Conservation (phyloP, 2,888 invertebrate genomes). For the Cepaea hortensis region DNA sequence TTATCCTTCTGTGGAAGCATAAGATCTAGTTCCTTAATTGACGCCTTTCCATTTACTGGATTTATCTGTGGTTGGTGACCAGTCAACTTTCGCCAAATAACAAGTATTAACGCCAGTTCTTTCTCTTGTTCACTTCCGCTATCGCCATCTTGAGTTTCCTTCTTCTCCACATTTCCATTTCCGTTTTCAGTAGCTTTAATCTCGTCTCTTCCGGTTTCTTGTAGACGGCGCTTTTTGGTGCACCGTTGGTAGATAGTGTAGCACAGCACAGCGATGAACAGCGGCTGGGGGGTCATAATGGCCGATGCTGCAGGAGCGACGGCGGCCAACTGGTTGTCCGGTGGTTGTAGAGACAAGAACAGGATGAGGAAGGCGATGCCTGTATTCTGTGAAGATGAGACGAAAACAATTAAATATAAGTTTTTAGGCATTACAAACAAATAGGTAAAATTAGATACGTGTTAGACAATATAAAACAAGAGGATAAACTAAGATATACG, state of each 20-base stretch:
- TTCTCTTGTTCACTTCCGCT: not conserved
- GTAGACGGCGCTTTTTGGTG: conserved; percentile 26
- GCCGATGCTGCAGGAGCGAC: conserved; percentile 80
- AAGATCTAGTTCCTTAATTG: not conserved
- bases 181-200: conserved; percentile 6
- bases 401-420: not conserved
- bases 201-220: not conserved
- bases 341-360: conserved; percentile 87
- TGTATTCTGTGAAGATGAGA: conserved; percentile 82
- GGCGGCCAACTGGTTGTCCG: conserved; percentile 91
- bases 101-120: not conserved
- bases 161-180: not conserved
- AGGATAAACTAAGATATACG: too few species aligned
- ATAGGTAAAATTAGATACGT: too few species aligned
- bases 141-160: not conserved
- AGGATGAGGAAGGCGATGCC: conserved; percentile 93
- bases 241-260: conserved; percentile 61
- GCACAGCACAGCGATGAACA: conserved; percentile 77
- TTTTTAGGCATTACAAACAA: too few species aligned
- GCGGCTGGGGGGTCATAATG: conserved; percentile 93
- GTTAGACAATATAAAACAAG: too few species aligned
- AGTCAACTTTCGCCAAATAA: conserved; percentile 13
- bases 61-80: not conserved
- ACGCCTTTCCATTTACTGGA: not conserved
- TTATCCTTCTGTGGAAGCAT: conserved; percentile 4